Base-by-base conservation (phyloP, 2,888 invertebrate genomes). In the Philonicus albiceps region DNA sequence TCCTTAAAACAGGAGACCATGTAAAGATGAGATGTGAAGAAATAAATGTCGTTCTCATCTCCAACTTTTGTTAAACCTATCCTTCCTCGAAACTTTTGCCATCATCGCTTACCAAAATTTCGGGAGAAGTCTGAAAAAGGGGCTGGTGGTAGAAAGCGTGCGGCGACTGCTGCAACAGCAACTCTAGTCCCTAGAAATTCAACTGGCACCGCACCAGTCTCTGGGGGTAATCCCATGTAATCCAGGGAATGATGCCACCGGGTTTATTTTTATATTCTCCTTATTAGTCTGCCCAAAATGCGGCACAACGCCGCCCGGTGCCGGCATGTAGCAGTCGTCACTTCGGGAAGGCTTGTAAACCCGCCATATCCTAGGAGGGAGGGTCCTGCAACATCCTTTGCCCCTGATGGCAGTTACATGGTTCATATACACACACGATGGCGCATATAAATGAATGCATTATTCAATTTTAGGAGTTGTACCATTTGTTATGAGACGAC, bases 221-320 rank as follows among this genome's bases (percentile, higher is more conserved):
- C 64, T 37, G 64, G 72, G 30, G 55, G 83, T 83, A 83, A 83
- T 83, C 83, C 83, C 31, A 34, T 72, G 83, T 83, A 83, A 83
- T 83, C 83, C 83, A 27, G 64, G 72, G 55, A 83, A 83, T 83
- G 72, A 64, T 83, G 19, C 43, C n/a, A n/a, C n/a, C 30, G 83
- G 64, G n/a, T 83, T 83, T 83, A 83, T 83, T 83, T 64, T 83
- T 72, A 72, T 83, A 83, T 64, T 55, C 83, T 34, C 34, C 83
- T 83, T 83, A 83, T 83, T 83, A 72, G 31, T 64, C 83, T 83
- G 37, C 55, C 37, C 37, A 83, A 83, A 83, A 40, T 55, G 83
- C 64, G 34, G n/a, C 49, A 83, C 34, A 64, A 55, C 31, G 37
- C 40, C 76, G 19, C 76, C 22, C 27, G 64, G 22, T 64, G 64